Base-by-base conservation (phyloP, 2,113 vertebrate genomes). In the Corythoichthys intestinalis region DNA sequence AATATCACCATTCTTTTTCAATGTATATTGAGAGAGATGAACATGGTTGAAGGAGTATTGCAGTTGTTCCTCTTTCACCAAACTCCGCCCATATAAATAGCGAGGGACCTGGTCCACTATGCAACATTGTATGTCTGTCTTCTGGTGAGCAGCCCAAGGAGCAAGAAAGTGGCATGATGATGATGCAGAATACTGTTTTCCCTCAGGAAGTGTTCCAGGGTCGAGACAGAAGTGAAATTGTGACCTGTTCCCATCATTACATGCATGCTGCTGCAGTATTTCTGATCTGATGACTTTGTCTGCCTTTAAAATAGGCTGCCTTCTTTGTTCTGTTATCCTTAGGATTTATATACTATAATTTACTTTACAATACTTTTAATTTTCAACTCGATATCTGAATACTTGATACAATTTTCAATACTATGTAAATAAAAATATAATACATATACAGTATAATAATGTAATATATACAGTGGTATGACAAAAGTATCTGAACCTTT, bases 171-270 rank as follows among this genome's bases (percentile, higher is more conserved):
- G 64, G 71, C 66, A 76, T 11, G 59, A 60, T 41, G 63, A 72
- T 65, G 47, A 83, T 83, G 71, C 69, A 69, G 66, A 76, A 72
- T 70, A 79, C 70, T 54, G 69, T 71, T 79, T 82, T 87, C 84
- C 84, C 83, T 72, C 14, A 73, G 81, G 84, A 84, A 74, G 59
- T 77, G 80, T 83, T 79, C 79, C 79, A 84, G 78, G 78, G 81
- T 77, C 71, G 74, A 82, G 73, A 69, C 81, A 85, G 86, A 72
- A 83, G 75, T 87, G 74, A 81, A 85, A 85, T 65, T 69, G 80
- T 73, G 85, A 86, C 86, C 82, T 84, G 75, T 75, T 85, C 87
- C 75, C 85, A 71, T 85, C 83, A 77, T 85, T 82, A 56, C 82
- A 76, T 12, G 54, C 70, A 35, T 58, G 68, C 67, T 75, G 78